phyloP scores from a whole-genome alignment of 2,113 vertebrate species.

The Neodontobutis hainanensis region DNA sequence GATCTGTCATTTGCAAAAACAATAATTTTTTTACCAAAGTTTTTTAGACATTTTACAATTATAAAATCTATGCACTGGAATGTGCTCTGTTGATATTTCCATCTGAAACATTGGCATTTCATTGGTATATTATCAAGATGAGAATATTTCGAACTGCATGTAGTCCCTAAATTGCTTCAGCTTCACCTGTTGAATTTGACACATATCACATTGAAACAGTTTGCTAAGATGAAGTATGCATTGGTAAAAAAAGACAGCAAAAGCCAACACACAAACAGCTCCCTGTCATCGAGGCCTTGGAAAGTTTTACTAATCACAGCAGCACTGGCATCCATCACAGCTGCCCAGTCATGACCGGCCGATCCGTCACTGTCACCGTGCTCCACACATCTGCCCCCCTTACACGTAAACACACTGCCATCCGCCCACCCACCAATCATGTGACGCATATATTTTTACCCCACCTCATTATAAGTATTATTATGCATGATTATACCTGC shows the following conservation, averaged over 20 bases:
- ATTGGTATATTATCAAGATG: too few species aligned
- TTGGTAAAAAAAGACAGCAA: slow-evolving; percentile 9
- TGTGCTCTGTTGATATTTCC: too few species aligned
- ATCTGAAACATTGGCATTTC: too few species aligned
- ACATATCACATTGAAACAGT: slow-evolving; percentile 16
- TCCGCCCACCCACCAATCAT: slow-evolving; percentile 47
- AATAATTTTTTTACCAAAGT: too few species aligned
- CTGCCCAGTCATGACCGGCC: slow-evolving; percentile 68
- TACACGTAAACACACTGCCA: slow-evolving; percentile 23
- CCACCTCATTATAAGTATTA: slow-evolving; percentile 73
- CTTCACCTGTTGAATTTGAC: slow-evolving; percentile 48
- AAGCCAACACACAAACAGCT: slow-evolving; percentile 17
- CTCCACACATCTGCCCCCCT: slow-evolving; percentile 55
- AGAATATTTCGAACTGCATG: too few species aligned
- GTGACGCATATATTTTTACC: slow-evolving; percentile 74
- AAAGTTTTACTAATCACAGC: slow-evolving; percentile 74
- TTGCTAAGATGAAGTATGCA: slow-evolving; percentile 17
- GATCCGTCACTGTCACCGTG: slow-evolving; percentile 70
- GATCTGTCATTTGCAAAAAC: too few species aligned
- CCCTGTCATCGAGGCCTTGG: slow-evolving; percentile 62
- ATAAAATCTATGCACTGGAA: too few species aligned
- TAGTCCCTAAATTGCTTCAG: too few species aligned
- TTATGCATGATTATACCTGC: slow-evolving; percentile 78
- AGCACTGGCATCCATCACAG: slow-evolving; percentile 72
- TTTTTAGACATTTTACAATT: too few species aligned